These are phyloP conservation scores for Corvus hawaiiensis DNA, from an alignment of 2,113 vertebrate genomes.

Conservation along the genomic window DNA sequence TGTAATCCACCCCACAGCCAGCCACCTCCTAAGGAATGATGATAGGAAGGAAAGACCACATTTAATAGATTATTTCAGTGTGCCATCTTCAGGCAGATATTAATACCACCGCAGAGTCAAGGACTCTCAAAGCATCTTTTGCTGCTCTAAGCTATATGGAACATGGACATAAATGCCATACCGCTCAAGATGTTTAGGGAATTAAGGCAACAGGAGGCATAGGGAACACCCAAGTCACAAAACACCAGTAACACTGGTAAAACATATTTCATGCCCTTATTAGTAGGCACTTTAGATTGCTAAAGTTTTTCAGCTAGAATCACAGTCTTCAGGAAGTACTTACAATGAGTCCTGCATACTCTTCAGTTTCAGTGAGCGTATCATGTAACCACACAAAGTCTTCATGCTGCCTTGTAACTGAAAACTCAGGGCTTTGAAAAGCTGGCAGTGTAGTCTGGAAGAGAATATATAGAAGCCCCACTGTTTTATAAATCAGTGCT, in stretches of 20 bases:
- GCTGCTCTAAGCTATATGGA: neutral
- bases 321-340: slow-evolving; percentile 62
- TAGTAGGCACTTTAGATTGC: neutral
- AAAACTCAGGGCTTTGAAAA: slow-evolving; percentile 93
- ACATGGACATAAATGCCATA: neutral
- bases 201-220: neutral
- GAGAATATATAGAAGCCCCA: slow-evolving; percentile 29
- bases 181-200: neutral
- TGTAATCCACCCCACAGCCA: neutral
- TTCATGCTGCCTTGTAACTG: slow-evolving; percentile 93
- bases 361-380: slow-evolving; percentile 87
- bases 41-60: neutral
- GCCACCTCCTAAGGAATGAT: neutral
- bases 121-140: neutral
- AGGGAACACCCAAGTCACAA: neutral
- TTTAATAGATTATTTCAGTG: neutral
- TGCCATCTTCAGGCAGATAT: neutral
- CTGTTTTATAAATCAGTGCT: slow-evolving; percentile 46
- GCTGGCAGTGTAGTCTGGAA: slow-evolving; percentile 85
- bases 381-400: slow-evolving; percentile 98
- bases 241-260: neutral
- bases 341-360: slow-evolving; percentile 94
- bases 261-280: neutral
- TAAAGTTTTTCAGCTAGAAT: neutral
- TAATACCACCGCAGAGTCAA: neutral